Conservation (phyloP, 2,113 vertebrate species). For the Ptilorrhoa leucosticta region DNA sequence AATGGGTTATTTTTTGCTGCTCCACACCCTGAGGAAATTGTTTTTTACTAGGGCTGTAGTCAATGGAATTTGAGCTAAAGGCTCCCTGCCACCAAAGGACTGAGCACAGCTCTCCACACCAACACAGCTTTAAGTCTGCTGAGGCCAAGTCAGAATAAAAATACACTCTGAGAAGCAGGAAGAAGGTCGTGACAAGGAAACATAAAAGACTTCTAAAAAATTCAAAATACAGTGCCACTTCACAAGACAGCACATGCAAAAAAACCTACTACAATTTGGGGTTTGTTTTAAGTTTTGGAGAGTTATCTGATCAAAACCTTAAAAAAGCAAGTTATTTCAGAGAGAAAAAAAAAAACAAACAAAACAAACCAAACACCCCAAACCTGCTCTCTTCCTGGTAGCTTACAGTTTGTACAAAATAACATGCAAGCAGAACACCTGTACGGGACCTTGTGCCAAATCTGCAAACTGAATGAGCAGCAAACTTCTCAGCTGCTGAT, state of each 20-base stretch:
- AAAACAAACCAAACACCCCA: neutral
- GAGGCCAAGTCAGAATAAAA: neutral
- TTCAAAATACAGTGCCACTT: neutral
- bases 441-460: neutral
- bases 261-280: neutral
- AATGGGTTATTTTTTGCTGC: neutral
- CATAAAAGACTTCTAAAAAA: neutral
- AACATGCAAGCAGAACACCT: neutral
- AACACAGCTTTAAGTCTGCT: neutral
- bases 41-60: neutral
- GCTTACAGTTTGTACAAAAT: neutral
- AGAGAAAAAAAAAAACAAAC: accelerated
- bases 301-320: neutral
- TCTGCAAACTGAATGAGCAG: neutral
- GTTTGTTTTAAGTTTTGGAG: neutral
- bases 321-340: neutral
- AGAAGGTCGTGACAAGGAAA: neutral
- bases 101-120: neutral
- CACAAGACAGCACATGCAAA: neutral
- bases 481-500: neutral
- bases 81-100: neutral
- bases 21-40: neutral
- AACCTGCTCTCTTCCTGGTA: neutral
- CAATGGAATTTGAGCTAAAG: neutral
- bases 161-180: neutral